Base-by-base conservation (phyloP, 2,888 invertebrate genomes). In the Pandemis cinnamomeana region DNA sequence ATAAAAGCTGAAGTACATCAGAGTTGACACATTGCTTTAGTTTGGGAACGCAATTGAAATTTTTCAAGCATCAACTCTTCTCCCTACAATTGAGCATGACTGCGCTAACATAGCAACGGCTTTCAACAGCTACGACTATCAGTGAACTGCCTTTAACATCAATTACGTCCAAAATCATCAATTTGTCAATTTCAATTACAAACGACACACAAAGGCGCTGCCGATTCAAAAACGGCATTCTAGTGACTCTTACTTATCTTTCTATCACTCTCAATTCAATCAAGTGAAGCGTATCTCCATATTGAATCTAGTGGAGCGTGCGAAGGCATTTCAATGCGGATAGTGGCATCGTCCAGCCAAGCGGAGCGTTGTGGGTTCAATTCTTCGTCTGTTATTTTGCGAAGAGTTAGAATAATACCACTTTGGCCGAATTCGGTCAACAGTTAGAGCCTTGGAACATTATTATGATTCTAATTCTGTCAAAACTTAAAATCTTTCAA, bases 221-320 rank as follows among this genome's bases (percentile, higher is more conserved):
- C 70, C 46, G 60, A 44, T 74, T 66, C 74, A 55, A 61, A 71
- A 67, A 71, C 53, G 61, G 61, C 61, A 53, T 74, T 71, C 71
- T 48, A 62, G 58, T 58, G 67, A 62, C 53, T 69, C 60, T 62
- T 11, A 70, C 70, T 74, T 74, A 74, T 74, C 73, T 70, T 48
- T 70, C 66, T 61, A 74, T 72, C 70, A 55, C 67, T 74, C 70
- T 74, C 74, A 74, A 74, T 74, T 67, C 71, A 53, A 61, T 62
- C 51, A 67, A 71, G 44, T 67, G 71, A 67, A 74, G 70, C 74
- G 74, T 74, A 71, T 74, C 71, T 74, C 74, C 74, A 71, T 71
- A 74, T 67, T 67, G 71, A 62, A 71, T 71, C 67, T 71, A 74
- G 20, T 71, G 74, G 61, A 74, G 55, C 71, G 67, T 66, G 71